Evolutionary conservation across 2,888 invertebrate genomes (phyloP), one percentile per base, ranked within the genome.

Genomic region (Harmothoe impar): DNA sequence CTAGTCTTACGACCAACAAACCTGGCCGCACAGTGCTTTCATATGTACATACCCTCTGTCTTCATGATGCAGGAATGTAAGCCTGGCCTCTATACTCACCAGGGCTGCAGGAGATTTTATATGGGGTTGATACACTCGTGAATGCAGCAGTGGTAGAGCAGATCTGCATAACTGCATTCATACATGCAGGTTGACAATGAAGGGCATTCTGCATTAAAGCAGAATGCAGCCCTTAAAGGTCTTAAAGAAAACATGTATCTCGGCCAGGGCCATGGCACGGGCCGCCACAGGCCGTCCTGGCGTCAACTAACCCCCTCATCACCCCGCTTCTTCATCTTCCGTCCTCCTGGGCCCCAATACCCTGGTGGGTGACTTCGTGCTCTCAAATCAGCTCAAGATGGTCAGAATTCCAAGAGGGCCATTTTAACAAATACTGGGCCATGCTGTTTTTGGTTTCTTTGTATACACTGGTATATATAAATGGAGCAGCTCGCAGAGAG

Each of bases 201-300:
- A n/a, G n/a, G n/a, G n/a, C n/a, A n/a, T n/a, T n/a, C n/a, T n/a
- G n/a, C n/a, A n/a, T n/a, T n/a, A n/a, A n/a, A n/a, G n/a, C n/a
- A n/a, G n/a, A n/a, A n/a, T n/a, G n/a, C n/a, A n/a, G n/a, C n/a
- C n/a, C n/a, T n/a, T n/a, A n/a, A n/a, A n/a, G n/a, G n/a, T n/a
- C n/a, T 77, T 23, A 31, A 77, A 33, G 77, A 77, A 77, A 77
- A 77, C 81, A 81, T 81, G 81, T 81, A 43, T 81, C 81, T 81
- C 81, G 43, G 81, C 81, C 81, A 5, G 81, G n/a, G 77, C 77
- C 23, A 29, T 25, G 77, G 29, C 31, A 77, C 31, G 31, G 31
- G 77, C 29, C 77, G 15, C 33, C 81, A 81, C 33, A 33, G 35
- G 81, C 43, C n/a, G 17, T 23, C 81, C 35, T 17, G 15, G 77